Percentiles rank a stretch among this genome's conserved stretches.
These are phyloP conservation scores for zebrafish (Danio rerio) DNA, from an alignment of 2,113 vertebrate species.

Conservation along the genomic window DNA sequence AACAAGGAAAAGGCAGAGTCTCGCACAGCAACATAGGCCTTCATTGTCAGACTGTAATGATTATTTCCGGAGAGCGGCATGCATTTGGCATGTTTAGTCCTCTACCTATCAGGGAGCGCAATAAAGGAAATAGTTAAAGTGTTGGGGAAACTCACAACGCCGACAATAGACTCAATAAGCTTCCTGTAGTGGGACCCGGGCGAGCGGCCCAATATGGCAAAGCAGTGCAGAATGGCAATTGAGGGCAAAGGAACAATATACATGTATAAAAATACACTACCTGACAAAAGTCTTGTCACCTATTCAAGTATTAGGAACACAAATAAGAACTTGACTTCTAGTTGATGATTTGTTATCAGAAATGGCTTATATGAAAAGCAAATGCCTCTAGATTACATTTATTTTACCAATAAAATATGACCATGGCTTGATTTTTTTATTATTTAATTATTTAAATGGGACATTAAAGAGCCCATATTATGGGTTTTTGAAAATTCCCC, in stretches of 20 bases:
- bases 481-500: too few species aligned
- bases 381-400: too few species aligned
- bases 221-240: neutral
- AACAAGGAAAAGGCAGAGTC: constrained; percentile 25
- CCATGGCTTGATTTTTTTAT: too few species aligned
- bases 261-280: too few species aligned
- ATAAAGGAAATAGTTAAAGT: constrained; percentile 66
- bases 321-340: too few species aligned
- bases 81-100: constrained; percentile 34
- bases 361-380: too few species aligned
- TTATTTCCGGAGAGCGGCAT: constrained; percentile 41
- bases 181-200: constrained; percentile 61
- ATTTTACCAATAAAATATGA: too few species aligned
- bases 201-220: constrained; percentile 12
- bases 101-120: constrained; percentile 40
- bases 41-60: constrained; percentile 30
- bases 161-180: constrained; percentile 61
- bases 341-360: too few species aligned
- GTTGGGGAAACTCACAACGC: constrained; percentile 56
- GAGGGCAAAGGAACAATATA: neutral
- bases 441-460: too few species aligned
- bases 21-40: constrained; percentile 11
- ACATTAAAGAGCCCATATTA: too few species aligned
- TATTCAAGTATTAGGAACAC: too few species aligned
- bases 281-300: too few species aligned